Evolutionary conservation across 2,888 invertebrate genomes (phyloP).

Genomic region (Drosophila incognita): DNA sequence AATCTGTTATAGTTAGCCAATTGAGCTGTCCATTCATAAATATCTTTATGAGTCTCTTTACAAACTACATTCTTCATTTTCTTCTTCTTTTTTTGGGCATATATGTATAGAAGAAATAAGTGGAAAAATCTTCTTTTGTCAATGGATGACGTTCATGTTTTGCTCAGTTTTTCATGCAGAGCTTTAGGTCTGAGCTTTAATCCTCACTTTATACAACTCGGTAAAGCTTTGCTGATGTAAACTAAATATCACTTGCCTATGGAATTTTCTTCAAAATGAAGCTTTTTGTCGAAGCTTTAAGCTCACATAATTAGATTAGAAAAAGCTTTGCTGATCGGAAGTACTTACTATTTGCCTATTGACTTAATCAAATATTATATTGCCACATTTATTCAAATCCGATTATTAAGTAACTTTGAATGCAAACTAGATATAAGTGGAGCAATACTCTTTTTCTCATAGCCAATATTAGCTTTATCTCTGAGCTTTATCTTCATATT

Average conservation of each 20-base stretch:
- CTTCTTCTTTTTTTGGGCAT: background rate
- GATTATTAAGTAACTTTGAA: background rate
- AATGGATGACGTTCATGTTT: background rate
- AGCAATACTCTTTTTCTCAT: background rate
- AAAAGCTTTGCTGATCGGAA: background rate
- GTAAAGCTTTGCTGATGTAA: background rate
- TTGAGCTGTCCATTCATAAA: conserved; percentile 2
- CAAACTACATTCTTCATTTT: background rate
- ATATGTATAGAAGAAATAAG: background rate
- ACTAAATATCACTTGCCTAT: background rate
- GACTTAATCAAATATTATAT: background rate
- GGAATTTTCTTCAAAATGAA: background rate
- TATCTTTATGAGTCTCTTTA: conserved; percentile 3
- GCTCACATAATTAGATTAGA: background rate
- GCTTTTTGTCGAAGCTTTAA: background rate
- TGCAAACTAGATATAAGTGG: too few species aligned
- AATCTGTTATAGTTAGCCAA: conserved; percentile 17
- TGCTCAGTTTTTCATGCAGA: background rate
- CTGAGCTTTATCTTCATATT: background rate
- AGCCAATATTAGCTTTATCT: background rate
- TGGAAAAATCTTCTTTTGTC: background rate
- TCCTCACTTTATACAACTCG: background rate
- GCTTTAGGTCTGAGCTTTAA: background rate
- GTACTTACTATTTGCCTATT: background rate
- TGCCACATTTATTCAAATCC: background rate